Evolutionary conservation across 2,888 invertebrate species (phyloP).

Genomic region (Syrphus vitripennis): DNA sequence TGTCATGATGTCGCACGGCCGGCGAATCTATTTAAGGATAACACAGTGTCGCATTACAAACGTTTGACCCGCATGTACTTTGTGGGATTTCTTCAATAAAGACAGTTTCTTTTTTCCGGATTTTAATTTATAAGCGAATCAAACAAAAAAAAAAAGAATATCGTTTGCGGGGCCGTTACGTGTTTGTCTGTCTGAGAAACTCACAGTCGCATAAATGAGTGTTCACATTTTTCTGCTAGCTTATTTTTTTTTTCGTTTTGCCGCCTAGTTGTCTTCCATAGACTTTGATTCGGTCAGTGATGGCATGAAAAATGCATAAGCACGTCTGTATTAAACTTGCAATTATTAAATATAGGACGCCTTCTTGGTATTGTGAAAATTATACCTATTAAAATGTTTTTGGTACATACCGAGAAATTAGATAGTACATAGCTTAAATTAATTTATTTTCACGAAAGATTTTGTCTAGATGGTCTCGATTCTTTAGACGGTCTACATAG

Average conservation of each 20-base stretch:
- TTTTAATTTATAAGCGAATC: constrained; percentile 19
- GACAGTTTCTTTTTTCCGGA: constrained; percentile 62
- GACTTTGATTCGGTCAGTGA: neutral
- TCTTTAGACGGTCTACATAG: too few relatives aligned
- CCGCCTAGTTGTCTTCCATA: constrained; percentile 35
- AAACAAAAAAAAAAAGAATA: too few relatives aligned
- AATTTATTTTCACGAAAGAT: too few relatives aligned
- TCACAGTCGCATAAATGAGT: constrained; percentile 18
- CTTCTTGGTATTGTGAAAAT: neutral
- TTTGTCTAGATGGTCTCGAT: too few relatives aligned
- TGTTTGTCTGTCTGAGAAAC: constrained; percentile 16
- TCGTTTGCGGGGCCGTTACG: constrained; percentile 5
- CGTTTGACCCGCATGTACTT: constrained; percentile 19
- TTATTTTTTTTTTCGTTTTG: neutral
- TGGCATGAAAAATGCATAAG: constrained; percentile 54
- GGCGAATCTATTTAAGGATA: constrained; percentile 60
- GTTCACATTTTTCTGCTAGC: neutral
- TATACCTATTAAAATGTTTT: too few relatives aligned
- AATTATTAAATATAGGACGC: neutral
- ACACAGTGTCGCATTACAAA: constrained; percentile 58
- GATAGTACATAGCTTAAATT: too few relatives aligned
- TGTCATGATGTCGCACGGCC: constrained; percentile 48
- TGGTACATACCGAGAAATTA: too few relatives aligned
- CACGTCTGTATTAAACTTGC: neutral
- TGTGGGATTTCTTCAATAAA: constrained; percentile 56